phyloP scores from a whole-genome alignment of 1,140 invertebrate species.

The Argopecten irradians region DNA sequence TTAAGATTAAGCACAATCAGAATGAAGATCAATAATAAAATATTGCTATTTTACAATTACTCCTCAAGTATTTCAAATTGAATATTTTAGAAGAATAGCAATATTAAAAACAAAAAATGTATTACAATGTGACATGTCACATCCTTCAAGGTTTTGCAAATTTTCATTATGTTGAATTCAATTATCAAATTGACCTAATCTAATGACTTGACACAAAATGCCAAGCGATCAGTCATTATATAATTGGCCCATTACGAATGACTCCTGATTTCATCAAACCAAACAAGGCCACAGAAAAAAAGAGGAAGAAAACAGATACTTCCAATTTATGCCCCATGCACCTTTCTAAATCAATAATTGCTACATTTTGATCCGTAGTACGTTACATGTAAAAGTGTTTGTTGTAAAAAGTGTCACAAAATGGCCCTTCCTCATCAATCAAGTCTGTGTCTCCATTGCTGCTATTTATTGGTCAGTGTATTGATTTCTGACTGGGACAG shows the following conservation, averaged over 20 bases:
- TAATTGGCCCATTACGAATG: not conserved
- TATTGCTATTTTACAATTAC: too few species aligned
- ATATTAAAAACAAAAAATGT: too few species aligned
- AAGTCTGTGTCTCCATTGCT: not conserved
- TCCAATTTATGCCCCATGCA: not conserved
- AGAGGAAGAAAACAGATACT: not conserved
- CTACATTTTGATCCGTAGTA: not conserved
- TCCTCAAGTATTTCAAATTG: too few species aligned
- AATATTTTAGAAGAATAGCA: too few species aligned
- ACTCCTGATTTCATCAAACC: not conserved
- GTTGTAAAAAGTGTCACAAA: constrained; percentile 22
- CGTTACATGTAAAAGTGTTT: not conserved
- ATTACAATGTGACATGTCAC: too few species aligned
- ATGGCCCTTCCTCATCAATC: constrained; percentile 1
- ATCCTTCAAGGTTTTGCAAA: too few species aligned
- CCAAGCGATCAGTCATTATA: not conserved
- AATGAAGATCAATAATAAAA: too few species aligned
- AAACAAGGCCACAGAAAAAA: not conserved
- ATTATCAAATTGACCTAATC: not conserved
- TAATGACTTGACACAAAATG: not conserved
- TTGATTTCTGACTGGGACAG: not conserved
- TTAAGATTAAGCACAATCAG: too few species aligned
- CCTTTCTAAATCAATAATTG: not conserved
- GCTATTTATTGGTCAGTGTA: constrained; percentile 1
- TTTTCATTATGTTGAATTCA: not conserved